Evolutionary conservation across 2,888 invertebrate genomes (phyloP), one percentile per base, ranked within the genome.

Genomic region (Mactromeris polynyma): DNA sequence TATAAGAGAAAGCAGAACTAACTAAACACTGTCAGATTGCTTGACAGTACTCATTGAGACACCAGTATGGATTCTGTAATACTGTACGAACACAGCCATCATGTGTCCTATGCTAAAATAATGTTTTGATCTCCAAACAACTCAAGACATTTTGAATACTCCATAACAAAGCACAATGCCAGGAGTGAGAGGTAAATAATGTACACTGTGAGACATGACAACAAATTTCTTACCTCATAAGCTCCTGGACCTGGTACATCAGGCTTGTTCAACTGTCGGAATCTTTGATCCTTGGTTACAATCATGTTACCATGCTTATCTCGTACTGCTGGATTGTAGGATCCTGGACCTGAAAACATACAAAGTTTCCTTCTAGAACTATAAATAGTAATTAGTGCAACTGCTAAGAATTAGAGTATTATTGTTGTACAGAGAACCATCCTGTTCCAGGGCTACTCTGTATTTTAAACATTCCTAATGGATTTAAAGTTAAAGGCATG

Each of bases 191-290:
- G n/a, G n/a, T n/a, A n/a, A n/a, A n/a, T n/a, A n/a, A n/a, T n/a
- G n/a, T n/a, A n/a, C n/a, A n/a, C n/a, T 40, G 40, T 40, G 40
- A 40, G 40, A 40, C n/a, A 40, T 40, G 40, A 11, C 40, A 40
- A 40, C 40, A n/a, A n/a, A n/a, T n/a, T n/a, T 58, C 93, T 92
- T 83, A 96, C 96, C 96, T 96, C 96, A 89, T 96, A 96, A 36
- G 96, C 89, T n/a, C 96, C 96, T 79, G 96, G 96, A 2, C 96
- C 96, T 14, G 96, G 96, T 17, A 93, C 91, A 6, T 95, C 95
- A 9, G 94, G 92, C 84, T 94, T 94, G n/a, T 80, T 81, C n/a
- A n/a, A 9, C 0, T 91, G 81, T 73, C 89, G 91, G 93, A 96
- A 96, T 64, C 96, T 91, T 69, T 93, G 94, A 84, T 96, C 96